These are phyloP conservation scores for Philonicus albiceps DNA, from an alignment of 2,888 invertebrate genomes.

Conservation along the genomic window DNA sequence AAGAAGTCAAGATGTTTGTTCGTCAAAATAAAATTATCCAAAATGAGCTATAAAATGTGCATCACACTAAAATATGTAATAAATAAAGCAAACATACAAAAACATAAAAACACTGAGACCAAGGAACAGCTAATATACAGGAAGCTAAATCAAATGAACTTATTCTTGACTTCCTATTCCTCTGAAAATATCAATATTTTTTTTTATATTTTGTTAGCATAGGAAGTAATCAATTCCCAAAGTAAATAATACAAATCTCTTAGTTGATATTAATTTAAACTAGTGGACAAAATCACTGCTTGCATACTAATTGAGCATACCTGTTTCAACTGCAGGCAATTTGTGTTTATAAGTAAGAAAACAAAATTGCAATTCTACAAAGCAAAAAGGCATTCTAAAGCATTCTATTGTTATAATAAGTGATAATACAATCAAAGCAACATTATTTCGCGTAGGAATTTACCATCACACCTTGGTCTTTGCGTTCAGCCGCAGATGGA, in stretches of 20 bases:
- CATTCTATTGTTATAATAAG: background rate
- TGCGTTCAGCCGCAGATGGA: constrained; percentile 61
- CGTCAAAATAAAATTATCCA: background rate
- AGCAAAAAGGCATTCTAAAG: background rate
- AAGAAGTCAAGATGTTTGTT: constrained; percentile 35
- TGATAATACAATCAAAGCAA: background rate
- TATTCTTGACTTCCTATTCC: background rate
- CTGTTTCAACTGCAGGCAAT: background rate
- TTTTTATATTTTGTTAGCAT: background rate
- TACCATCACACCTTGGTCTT: constrained; percentile 65
- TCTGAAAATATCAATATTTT: background rate
- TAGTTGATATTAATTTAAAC: background rate
- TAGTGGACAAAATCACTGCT: background rate
- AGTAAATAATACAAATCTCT: background rate
- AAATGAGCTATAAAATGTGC: background rate
- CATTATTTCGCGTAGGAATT: constrained; percentile 54
- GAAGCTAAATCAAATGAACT: background rate
- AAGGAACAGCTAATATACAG: background rate
- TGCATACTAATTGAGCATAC: background rate
- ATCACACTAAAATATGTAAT: background rate
- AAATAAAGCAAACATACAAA: constrained; percentile 13
- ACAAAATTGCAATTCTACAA: background rate
- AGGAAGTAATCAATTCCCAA: background rate
- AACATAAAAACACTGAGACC: background rate
- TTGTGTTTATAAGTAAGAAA: background rate